Evolutionary conservation across 2,888 invertebrate genomes (phyloP), one percentile per base, ranked within the genome.

Genomic region (Sinodicranocentrus sp.): DNA sequence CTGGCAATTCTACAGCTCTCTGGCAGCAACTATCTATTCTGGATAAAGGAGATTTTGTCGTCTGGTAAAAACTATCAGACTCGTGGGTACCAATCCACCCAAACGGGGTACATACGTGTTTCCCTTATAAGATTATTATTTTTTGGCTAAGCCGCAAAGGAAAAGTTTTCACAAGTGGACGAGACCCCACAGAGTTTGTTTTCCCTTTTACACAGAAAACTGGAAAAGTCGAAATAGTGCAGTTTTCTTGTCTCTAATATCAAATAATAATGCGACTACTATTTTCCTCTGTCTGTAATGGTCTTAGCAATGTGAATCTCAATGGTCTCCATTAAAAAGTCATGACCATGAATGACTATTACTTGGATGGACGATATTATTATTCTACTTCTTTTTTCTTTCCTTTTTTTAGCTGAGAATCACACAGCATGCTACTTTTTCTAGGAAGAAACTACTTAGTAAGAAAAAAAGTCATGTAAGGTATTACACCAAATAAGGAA

Each of bases 271-370:
- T 21, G 26, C 28, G 61, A 23, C 61, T 61, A 61, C n/a, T 61
- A 26, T 13, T 26, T 61, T 28, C 28, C 8, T 61, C 28, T 61
- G 61, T 61, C 28, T 54, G 54, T 61, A 61, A 61, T 61, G 61
- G 61, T 28, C 61, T 61, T 61, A 28, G 61, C 33, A 65, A 65
- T 68, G 48, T 23, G 43, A 71, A 71, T 70, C 72, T 77, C 63
- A 78, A 78, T 73, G 72, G 78, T 57, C 43, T 54, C 84, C 78
- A 84, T 84, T 84, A 84, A 78, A 84, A 84, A 84, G 78, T 72
- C 78, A 84, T 67, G 84, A 59, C 52, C 63, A 59, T 72, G 57
- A 72, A 72, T 44, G 57, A 57, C 26, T 68, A 52, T 68, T 65
- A 65, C 43, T 65, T 52, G 68, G 26, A 68, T 52, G 48, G 68